phyloP scores from a whole-genome alignment of 2,797 vertebrate genomes.

The Enteromius radiatus region DNA sequence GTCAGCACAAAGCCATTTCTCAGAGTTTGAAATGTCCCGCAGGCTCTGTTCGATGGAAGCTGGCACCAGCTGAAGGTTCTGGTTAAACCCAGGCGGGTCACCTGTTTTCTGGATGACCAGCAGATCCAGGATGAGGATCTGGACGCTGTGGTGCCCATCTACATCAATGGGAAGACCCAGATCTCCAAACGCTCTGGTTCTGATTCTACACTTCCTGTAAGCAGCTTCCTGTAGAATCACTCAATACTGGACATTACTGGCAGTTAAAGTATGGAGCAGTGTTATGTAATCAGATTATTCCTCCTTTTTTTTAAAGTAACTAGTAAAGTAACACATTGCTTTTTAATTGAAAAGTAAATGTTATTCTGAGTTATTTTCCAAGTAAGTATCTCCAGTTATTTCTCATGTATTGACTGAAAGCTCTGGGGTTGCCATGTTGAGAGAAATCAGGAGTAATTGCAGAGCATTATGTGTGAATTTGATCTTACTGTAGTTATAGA shows the following conservation, averaged over 20 bases:
- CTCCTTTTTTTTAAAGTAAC: too few species aligned
- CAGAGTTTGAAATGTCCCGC: not conserved
- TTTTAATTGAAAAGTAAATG: too few species aligned
- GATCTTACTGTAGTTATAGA: too few species aligned
- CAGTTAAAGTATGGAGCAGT: not conserved
- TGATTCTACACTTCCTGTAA: constrained; percentile 76
- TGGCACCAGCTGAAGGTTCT: constrained; percentile 86
- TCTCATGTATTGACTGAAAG: too few species aligned
- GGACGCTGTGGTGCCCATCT: constrained; percentile 77
- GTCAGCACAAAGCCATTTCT: not conserved
- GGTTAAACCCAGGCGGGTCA: constrained; percentile 69
- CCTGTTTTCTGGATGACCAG: constrained; percentile 76
- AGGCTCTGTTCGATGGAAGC: constrained; percentile 79
- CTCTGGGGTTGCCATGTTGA: too few species aligned
- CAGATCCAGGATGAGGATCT: constrained; percentile 67
- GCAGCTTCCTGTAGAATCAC: constrained; percentile 45
- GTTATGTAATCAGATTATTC: too few species aligned
- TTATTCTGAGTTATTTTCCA: too few species aligned
- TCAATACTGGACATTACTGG: too few species aligned
- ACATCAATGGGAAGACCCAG: constrained; percentile 82
- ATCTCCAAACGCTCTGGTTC: constrained; percentile 73
- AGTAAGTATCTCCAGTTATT: too few species aligned
- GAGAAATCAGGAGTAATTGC: too few species aligned
- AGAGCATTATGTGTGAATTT: too few species aligned
- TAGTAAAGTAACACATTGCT: too few species aligned